Conservation (phyloP, 2,888 invertebrate genomes). For the Aphrophora alni region DNA sequence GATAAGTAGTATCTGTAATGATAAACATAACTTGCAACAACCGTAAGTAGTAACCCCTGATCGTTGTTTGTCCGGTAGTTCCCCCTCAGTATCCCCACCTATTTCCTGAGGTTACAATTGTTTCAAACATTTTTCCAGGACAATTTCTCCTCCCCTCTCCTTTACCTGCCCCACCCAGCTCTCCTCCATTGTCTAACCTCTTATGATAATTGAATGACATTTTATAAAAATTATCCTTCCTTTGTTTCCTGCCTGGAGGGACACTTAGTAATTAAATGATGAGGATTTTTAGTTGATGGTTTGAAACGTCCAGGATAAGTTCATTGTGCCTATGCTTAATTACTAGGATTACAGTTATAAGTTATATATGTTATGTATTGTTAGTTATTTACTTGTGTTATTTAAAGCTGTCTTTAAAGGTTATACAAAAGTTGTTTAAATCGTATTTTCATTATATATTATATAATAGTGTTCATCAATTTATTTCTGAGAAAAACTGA, state of each 20-base stretch:
- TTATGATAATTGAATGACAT: conserved; percentile 41
- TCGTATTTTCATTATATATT: too few relatives aligned
- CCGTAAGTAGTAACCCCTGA: not conserved
- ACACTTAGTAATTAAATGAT: conserved; percentile 36
- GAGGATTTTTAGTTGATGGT: conserved; percentile 33
- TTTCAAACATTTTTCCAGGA: conserved; percentile 37
- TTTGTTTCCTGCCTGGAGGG: conserved; percentile 35
- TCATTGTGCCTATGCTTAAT: not conserved
- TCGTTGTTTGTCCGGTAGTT: conserved; percentile 13
- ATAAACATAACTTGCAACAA: not conserved
- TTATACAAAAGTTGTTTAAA: too few relatives aligned
- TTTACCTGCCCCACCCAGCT: conserved; percentile 25
- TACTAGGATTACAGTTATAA: too few relatives aligned
- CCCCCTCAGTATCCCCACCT: conserved; percentile 19
- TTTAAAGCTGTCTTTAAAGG: too few relatives aligned
- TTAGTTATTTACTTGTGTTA: too few relatives aligned
- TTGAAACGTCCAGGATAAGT: not conserved
- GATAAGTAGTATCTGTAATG: not conserved
- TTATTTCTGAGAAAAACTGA: too few relatives aligned
- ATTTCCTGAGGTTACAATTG: conserved; percentile 16
- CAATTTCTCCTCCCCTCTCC: conserved; percentile 33
- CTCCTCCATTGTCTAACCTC: conserved; percentile 40
- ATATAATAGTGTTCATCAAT: too few relatives aligned
- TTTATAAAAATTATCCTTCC: conserved; percentile 37
- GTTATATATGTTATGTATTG: too few relatives aligned